A percentile compares a stretch with the other conserved stretches of the same genome.
Evolutionary conservation across 1,140 invertebrate species (phyloP).

Genomic region (honey bee (Apis mellifera)): Amel_HAv3.1 CM009933.2:8453501-8454000

Average conservation of each 20-base stretch:
- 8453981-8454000: too few relatives aligned
- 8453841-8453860: too few relatives aligned
- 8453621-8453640: constrained; percentile 35
- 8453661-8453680: constrained; percentile 62
- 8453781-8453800: constrained; percentile 22
- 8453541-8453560: constrained; percentile 25
- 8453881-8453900: too few relatives aligned
- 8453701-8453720: constrained; percentile 56
- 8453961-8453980: too few relatives aligned
- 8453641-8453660: too few relatives aligned
- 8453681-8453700: constrained; percentile 59
- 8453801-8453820: too few relatives aligned
- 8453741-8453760: constrained; percentile 17
- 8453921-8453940: too few relatives aligned
- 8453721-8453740: constrained; percentile 65
- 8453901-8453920: too few relatives aligned
- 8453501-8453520: too few relatives aligned
- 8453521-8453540: not conserved
- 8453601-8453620: constrained; percentile 57
- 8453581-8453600: constrained; percentile 67
- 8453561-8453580: constrained; percentile 64
- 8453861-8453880: too few relatives aligned
- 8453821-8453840: not conserved
- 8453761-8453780: constrained; percentile 2
- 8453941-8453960: too few relatives aligned